Evolutionary conservation across 2,888 invertebrate genomes (phyloP).

Genomic region (Schrankia costaestrigalis): DNA sequence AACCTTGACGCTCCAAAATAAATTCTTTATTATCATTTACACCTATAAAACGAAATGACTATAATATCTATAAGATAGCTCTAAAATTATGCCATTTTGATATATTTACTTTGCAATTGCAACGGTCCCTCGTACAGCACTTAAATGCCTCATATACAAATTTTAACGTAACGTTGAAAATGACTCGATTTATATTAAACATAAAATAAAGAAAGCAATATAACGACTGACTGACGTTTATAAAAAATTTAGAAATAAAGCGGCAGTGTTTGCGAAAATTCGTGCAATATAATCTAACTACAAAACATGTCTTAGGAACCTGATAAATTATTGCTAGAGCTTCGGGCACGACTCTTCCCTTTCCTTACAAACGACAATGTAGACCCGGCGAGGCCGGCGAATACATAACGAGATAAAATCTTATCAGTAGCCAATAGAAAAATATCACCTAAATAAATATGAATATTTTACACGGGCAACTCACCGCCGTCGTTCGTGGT

Average conservation of each 20-base stretch:
- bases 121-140: constrained; percentile 80
- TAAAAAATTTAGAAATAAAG: constrained; percentile 70
- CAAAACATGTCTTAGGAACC: constrained; percentile 80
- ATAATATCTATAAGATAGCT: constrained; percentile 76
- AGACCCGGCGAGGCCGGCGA: constrained; percentile 57
- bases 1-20: constrained; percentile 77
- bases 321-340: constrained; percentile 80
- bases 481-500: constrained; percentile 39
- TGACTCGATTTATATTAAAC: constrained; percentile 54
- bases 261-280: constrained; percentile 79
- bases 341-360: constrained; percentile 56
- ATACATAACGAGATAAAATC: constrained; percentile 73
- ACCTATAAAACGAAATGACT: constrained; percentile 80
- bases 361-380: constrained; percentile 56
- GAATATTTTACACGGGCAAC: constrained; percentile 61
- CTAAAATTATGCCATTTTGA: constrained; percentile 80
- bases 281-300: constrained; percentile 80
- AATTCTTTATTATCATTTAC: constrained; percentile 76
- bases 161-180: constrained; percentile 70
- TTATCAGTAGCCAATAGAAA: constrained; percentile 80
- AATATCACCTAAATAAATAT: constrained; percentile 81
- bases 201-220: constrained; percentile 64
- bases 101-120: constrained; percentile 80
- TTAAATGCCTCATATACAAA: constrained; percentile 77
- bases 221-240: constrained; percentile 57